Percentiles rank a stretch among this genome's conserved stretches.
phyloP scores from a whole-genome alignment of 1,140 invertebrate species.

The Penaeus vannamei region DNA sequence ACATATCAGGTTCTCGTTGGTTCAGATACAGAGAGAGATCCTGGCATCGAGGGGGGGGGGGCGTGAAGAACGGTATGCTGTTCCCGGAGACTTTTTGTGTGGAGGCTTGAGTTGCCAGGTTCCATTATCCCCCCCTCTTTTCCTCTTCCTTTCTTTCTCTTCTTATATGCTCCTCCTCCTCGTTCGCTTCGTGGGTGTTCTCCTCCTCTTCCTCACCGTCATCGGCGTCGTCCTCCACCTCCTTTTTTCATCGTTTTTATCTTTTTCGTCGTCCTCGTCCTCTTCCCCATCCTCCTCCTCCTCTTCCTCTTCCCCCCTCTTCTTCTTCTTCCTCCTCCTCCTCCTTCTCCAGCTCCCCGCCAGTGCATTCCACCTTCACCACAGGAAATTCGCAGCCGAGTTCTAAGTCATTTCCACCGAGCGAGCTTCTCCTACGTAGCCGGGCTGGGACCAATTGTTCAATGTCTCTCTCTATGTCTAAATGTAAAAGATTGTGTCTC shows the following conservation, averaged over 20 bases:
- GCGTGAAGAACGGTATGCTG: too few species aligned
- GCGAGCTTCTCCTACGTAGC: background rate
- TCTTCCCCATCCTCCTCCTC: constrained; percentile 1
- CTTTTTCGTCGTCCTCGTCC: background rate
- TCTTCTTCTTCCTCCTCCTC: too few species aligned
- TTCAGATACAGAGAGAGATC: too few species aligned
- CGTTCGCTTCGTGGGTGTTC: background rate
- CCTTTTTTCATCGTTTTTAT: background rate
- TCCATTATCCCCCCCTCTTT: constrained; percentile 9
- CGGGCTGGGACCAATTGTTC: too few species aligned
- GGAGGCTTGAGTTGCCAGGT: too few species aligned
- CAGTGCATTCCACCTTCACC: background rate
- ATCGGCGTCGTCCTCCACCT: background rate
- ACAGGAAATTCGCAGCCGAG: background rate
- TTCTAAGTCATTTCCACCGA: background rate
- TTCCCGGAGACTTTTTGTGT: too few species aligned
- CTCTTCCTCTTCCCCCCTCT: background rate
- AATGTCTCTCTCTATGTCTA: too few species aligned
- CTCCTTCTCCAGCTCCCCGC: constrained; percentile 1
- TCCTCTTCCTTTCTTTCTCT: too few species aligned
- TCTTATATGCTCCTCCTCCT: background rate
- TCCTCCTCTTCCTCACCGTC: background rate
- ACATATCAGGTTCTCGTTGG: too few species aligned
- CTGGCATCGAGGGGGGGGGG: too few species aligned
- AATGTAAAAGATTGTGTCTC: too few species aligned